Percentiles rank a stretch among this genome's conserved stretches.
Conservation (phyloP, 2,888 invertebrate species). For the Sipunculus nudus region DNA sequence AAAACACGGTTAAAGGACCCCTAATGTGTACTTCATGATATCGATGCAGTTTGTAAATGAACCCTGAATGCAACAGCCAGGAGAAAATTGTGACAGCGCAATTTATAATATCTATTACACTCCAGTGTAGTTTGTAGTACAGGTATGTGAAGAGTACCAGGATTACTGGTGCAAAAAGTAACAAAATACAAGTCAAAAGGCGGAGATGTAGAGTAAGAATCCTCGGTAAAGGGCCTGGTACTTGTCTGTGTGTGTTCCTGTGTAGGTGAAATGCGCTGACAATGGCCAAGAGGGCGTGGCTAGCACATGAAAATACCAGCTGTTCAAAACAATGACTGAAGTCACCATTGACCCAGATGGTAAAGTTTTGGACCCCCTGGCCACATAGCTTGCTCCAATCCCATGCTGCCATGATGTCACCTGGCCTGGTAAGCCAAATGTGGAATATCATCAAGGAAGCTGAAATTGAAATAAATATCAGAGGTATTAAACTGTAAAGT, state of each 20-base stretch:
- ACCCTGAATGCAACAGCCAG: constrained; percentile 85
- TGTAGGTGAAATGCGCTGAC: constrained; percentile 86
- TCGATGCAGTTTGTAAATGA: constrained; percentile 75
- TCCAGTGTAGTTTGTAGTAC: constrained; percentile 51
- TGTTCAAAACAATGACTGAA: constrained; percentile 87
- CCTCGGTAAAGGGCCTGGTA: constrained; percentile 73
- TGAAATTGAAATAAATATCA: too few species aligned
- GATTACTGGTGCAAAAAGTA: constrained; percentile 76
- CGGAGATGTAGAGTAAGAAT: constrained; percentile 75
- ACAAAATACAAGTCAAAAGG: constrained; percentile 72
- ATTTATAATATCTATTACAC: constrained; percentile 77
- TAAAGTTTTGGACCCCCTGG: constrained; percentile 48
- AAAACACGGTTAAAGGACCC: constrained; percentile 77
- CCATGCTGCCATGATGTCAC: too few species aligned
- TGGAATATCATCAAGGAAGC: too few species aligned
- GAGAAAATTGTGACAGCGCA: constrained; percentile 78
- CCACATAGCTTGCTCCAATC: constrained; percentile 57
- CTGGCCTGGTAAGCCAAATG: too few species aligned
- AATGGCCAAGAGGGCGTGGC: constrained; percentile 77
- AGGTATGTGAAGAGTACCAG: constrained; percentile 69
- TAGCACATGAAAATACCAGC: constrained; percentile 78
- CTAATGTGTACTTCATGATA: constrained; percentile 72
- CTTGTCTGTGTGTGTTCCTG: constrained; percentile 73
- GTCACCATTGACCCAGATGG: constrained; percentile 69
- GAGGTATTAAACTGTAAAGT: too few species aligned